Conservation (phyloP, 1,140 invertebrate species). For the Drosophila nigrodunni region DNA sequence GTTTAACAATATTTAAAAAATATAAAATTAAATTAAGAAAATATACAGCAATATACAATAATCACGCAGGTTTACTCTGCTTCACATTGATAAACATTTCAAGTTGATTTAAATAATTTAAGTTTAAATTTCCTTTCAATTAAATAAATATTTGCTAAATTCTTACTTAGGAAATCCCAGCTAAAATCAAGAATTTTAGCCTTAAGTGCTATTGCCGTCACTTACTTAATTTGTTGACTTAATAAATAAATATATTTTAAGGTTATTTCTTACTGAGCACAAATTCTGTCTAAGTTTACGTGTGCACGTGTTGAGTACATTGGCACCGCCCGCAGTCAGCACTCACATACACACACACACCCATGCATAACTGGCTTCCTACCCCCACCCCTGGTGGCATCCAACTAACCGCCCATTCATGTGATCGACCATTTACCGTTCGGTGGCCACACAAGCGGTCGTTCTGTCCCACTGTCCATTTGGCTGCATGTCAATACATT, state of each 20-base stretch:
- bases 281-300: neutral
- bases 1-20: too few species aligned
- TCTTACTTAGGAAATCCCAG: too few species aligned
- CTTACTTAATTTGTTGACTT: too few species aligned
- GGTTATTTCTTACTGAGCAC: neutral
- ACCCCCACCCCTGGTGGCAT: neutral
- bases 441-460: slow-evolving; percentile 26
- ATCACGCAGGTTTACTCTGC: too few species aligned
- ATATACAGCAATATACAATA: too few species aligned
- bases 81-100: too few species aligned
- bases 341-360: neutral
- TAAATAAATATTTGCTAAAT: too few species aligned
- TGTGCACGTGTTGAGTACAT: slow-evolving; percentile 41
- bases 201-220: too few species aligned
- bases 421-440: slow-evolving; percentile 44
- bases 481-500: slow-evolving; percentile 48
- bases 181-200: too few species aligned
- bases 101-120: too few species aligned
- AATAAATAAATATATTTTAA: neutral
- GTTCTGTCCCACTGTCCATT: slow-evolving; percentile 2
- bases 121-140: too few species aligned
- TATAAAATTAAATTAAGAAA: too few species aligned
- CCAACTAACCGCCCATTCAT: slow-evolving; percentile 10
- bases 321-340: slow-evolving; percentile 37
- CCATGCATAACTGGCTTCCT: neutral